Base-by-base conservation (phyloP, 2,797 vertebrate genomes). In the Mus minutoides region DNA sequence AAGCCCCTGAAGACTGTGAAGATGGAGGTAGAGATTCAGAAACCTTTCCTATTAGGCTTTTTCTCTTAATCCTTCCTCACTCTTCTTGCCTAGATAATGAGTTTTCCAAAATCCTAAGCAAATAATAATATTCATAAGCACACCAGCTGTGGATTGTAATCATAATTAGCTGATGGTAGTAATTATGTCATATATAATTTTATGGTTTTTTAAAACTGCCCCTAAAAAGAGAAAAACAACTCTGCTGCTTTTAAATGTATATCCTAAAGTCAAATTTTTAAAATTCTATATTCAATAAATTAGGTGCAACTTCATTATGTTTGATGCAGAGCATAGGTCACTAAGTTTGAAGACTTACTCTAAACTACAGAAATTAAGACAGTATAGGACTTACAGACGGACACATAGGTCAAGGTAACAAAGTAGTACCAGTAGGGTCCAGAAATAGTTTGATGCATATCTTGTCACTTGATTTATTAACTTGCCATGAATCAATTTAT, bases 1-100 rank as follows among this genome's bases (percentile, higher is more conserved):
- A 99, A 98, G 99, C 99, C 90, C 99, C 99, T 0, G 99, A 99
- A 98, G 99, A 99, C 94, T 99, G 99, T 97, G 99, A 99, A 94
- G 99, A 99, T 97, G 99, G 99, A 99, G 99, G 99, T 99, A 99
- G 99, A 92, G 80, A 56, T 95, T 97, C 62, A n/a, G 71, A 95
- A 71, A n/a, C 40, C 40, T 94, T 93, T 93, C 29, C 13, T 94
- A 5, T 19, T 12, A 1, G 76, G 7, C 16, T 54, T 86, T 22
- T 34, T 75, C 29, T 85, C 60, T 80, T 88, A 43, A 43, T 83
- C 14, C 37, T 49, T 69, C 69, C 31, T 79, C 79, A 4, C 16
- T 88, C 19, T 85, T 88, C 46, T 76, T 83, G 43, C 64, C 84
- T 64, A 56, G 31, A 71, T 78, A 80, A 54, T 43, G 60, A 60